phyloP scores from a whole-genome alignment of 2,797 vertebrate species.

The Myripristis murdjan region DNA sequence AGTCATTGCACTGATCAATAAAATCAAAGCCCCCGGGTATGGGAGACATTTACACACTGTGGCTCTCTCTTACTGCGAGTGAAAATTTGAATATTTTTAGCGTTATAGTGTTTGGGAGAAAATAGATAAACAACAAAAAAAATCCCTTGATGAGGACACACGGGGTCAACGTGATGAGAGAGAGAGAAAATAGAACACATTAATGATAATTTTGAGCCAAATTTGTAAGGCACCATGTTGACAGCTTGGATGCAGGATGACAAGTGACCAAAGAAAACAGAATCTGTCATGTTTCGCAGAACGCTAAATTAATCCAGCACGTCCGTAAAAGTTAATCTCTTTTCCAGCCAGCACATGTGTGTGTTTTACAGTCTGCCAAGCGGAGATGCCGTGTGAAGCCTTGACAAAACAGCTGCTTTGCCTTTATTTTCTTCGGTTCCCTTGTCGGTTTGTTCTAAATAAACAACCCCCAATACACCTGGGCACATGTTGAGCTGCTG shows the following conservation, averaged over 20 bases:
- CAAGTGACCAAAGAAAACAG: constrained; percentile 30
- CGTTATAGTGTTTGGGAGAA: neutral
- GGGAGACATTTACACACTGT: constrained; percentile 16
- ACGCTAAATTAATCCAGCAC: constrained; percentile 8
- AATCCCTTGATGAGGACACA: constrained; percentile 21
- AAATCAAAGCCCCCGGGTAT: constrained; percentile 36
- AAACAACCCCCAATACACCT: neutral
- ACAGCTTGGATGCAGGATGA: constrained; percentile 1
- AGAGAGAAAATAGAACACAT: neutral
- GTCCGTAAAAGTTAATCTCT: constrained; percentile 20
- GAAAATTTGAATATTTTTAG: constrained; percentile 44
- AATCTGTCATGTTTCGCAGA: constrained; percentile 25
- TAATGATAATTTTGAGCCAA: constrained; percentile 19
- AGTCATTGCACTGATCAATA: constrained; percentile 57
- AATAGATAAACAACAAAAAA: no score
- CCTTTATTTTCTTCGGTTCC: neutral
- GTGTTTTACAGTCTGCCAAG: neutral
- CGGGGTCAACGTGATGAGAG: constrained; percentile 30
- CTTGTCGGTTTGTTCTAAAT: no score
- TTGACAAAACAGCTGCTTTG: neutral
- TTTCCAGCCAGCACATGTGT: neutral
- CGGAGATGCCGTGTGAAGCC: neutral
- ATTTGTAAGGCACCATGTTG: neutral
- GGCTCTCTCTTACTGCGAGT: neutral
- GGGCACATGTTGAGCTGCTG: neutral